These are phyloP conservation scores for Tyrophagus putrescentiae DNA, from an alignment of 1,140 invertebrate species.

Conservation along the genomic window DNA sequence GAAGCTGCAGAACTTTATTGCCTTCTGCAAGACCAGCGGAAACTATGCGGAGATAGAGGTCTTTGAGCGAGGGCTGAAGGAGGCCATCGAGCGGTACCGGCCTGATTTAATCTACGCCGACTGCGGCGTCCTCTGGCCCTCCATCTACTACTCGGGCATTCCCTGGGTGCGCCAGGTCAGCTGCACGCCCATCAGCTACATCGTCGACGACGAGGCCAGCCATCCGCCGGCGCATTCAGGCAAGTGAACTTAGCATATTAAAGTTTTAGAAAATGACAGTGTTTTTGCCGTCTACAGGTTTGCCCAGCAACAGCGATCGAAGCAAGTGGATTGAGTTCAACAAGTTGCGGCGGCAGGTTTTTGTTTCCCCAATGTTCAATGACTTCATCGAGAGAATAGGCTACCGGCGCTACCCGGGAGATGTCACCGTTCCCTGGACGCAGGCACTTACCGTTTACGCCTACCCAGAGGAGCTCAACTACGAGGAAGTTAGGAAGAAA, in stretches of 20 bases:
- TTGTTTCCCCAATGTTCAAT: background rate
- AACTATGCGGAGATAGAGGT: background rate
- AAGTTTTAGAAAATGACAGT: too few species aligned
- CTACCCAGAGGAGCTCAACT: background rate
- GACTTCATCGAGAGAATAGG: background rate
- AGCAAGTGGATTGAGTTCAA: too few species aligned
- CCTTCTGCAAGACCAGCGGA: background rate
- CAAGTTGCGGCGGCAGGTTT: too few species aligned
- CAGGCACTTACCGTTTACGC: background rate
- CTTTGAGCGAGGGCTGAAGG: background rate
- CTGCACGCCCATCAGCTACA: too few species aligned
- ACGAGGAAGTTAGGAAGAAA: background rate
- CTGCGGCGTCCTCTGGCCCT: background rate
- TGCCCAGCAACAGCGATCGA: too few species aligned
- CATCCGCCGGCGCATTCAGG: too few species aligned
- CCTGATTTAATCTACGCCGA: background rate
- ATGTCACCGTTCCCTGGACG: background rate
- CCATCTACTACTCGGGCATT: background rate
- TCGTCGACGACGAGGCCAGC: too few species aligned
- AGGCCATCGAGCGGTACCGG: background rate
- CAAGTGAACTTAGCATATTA: too few species aligned
- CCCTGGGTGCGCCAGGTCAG: background rate
- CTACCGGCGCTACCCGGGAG: background rate
- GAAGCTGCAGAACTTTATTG: background rate
- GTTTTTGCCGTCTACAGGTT: too few species aligned